Conservation (phyloP, 2,797 vertebrate genomes). For the Lagorchestes hirsutus region DNA sequence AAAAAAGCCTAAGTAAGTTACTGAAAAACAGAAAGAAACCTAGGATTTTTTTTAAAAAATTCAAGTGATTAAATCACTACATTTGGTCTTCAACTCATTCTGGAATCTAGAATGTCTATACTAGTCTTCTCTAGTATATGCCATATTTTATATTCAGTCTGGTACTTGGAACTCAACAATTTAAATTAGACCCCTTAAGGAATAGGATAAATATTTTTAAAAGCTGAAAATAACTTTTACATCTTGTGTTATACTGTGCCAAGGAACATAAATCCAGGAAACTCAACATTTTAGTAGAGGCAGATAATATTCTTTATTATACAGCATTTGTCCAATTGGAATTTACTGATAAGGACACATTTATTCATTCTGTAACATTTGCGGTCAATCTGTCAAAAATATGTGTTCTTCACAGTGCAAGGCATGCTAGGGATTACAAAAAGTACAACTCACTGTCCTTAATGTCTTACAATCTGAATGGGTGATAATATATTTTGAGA, state of each 20-base stretch:
- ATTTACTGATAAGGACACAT: neutral
- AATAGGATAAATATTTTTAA: constrained; percentile 55
- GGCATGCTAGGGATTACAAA: neutral
- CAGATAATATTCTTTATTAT: neutral
- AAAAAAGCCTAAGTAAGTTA: constrained; percentile 53
- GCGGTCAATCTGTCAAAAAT: neutral
- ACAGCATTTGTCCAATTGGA: neutral
- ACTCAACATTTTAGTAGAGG: constrained; percentile 30
- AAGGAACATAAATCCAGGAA: constrained; percentile 48
- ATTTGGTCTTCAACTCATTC: constrained; percentile 35
- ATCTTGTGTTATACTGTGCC: constrained; percentile 49
- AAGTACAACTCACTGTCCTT: neutral
- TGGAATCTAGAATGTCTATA: constrained; percentile 43
- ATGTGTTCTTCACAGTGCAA: neutral
- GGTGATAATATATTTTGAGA: neutral
- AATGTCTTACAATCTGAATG: neutral
- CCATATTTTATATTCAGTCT: constrained; percentile 59
- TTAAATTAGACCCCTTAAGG: constrained; percentile 64
- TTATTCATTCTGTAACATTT: neutral
- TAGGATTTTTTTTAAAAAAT: constrained; percentile 38
- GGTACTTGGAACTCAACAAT: constrained; percentile 45
- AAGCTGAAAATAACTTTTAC: constrained; percentile 40
- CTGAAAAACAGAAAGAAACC: constrained; percentile 49
- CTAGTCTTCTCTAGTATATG: constrained; percentile 55
- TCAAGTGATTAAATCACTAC: constrained; percentile 53